Evolutionary conservation across 2,888 invertebrate genomes (phyloP).

Genomic region (Conops quadrifasciatus): DNA sequence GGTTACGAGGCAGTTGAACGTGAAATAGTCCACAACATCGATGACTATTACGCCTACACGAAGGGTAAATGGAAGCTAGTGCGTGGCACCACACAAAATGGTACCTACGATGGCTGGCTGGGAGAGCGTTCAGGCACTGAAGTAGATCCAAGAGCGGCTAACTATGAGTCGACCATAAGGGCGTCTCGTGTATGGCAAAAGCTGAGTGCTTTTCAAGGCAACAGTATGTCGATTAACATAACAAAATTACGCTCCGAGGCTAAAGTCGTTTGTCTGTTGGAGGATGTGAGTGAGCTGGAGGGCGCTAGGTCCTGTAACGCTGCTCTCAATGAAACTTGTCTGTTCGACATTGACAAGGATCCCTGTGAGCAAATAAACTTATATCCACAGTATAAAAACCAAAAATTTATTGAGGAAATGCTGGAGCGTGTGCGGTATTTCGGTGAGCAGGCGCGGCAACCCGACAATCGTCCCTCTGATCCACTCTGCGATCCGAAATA

Average conservation of each 20-base stretch:
- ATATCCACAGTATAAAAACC: constrained; percentile 48
- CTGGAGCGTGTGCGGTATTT: constrained; percentile 65
- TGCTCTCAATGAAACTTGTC: constrained; percentile 61
- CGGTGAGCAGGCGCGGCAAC: constrained; percentile 63
- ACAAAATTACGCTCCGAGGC: constrained; percentile 48
- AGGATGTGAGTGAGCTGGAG: constrained; percentile 35
- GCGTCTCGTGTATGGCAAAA: constrained; percentile 52
- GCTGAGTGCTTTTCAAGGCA: constrained; percentile 37
- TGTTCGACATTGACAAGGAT: constrained; percentile 68
- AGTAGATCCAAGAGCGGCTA: constrained; percentile 47
- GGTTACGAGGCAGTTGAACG: constrained; percentile 65
- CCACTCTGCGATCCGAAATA: constrained; percentile 67
- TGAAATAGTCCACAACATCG: constrained; percentile 77
- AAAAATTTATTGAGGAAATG: constrained; percentile 54
- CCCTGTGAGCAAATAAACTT: constrained; percentile 67
- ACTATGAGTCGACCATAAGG: constrained; percentile 49
- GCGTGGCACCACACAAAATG: constrained; percentile 56
- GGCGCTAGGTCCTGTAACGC: constrained; percentile 45
- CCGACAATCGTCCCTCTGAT: constrained; percentile 67
- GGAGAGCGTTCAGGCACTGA: constrained; percentile 38
- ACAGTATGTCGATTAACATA: constrained; percentile 67
- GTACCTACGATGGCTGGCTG: constrained; percentile 52
- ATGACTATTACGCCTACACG: constrained; percentile 65
- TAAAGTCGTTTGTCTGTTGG: constrained; percentile 47
- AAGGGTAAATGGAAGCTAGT: constrained; percentile 58